These are phyloP conservation scores for Papilio dardanus DNA, from an alignment of 1,140 invertebrate genomes.

Conservation along the genomic window DNA sequence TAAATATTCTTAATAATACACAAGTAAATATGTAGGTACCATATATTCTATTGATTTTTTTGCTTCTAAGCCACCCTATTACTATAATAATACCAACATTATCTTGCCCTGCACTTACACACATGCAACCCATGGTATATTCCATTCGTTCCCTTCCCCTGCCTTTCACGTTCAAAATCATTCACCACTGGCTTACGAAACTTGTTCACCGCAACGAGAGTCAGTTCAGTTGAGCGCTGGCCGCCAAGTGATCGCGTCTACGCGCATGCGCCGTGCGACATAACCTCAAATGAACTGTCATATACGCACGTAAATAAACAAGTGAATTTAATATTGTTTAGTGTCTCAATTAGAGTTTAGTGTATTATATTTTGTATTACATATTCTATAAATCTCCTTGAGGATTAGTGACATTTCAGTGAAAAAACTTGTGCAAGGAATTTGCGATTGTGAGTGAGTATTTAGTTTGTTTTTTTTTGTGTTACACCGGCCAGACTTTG, in stretches of 20 bases:
- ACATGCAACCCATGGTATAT: not conserved
- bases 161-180: constrained; percentile 41
- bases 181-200: constrained; percentile 41
- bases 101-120: not conserved
- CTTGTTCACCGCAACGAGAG: constrained; percentile 37
- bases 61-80: not conserved
- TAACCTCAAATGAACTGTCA: constrained; percentile 59
- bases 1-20: not conserved
- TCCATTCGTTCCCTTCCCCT: constrained; percentile 45
- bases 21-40: not conserved
- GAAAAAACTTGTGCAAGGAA: constrained; percentile 63
- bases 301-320: constrained; percentile 77
- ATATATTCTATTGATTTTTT: not conserved
- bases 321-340: constrained; percentile 61
- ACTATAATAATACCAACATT: not conserved
- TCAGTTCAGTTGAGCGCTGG: constrained; percentile 60
- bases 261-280: constrained; percentile 62
- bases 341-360: constrained; percentile 52
- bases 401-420: constrained; percentile 49
- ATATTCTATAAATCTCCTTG: constrained; percentile 40
- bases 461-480: constrained; percentile 64
- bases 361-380: constrained; percentile 47
- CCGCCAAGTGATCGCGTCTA: constrained; percentile 48
- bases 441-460: constrained; percentile 71
- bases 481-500: constrained; percentile 47